These are phyloP conservation scores for Orthosia incerta DNA, from an alignment of 2,888 invertebrate species.

Conservation along the genomic window DNA sequence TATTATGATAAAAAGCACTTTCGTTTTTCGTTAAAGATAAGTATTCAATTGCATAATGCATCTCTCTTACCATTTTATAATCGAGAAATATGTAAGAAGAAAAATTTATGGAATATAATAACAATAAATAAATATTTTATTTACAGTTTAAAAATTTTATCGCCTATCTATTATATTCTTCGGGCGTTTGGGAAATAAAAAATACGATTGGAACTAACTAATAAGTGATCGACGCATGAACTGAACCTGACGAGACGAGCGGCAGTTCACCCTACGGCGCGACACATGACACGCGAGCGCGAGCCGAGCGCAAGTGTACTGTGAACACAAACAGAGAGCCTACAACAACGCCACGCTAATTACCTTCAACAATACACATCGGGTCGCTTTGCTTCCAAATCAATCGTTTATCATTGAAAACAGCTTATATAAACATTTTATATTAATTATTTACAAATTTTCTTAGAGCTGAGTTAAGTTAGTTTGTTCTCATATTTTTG, in stretches of 20 bases:
- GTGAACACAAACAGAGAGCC: constrained; percentile 61
- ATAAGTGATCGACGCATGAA: constrained; percentile 64
- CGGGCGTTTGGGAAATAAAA: constrained; percentile 80
- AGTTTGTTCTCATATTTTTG: constrained; percentile 76
- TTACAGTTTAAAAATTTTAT: constrained; percentile 88
- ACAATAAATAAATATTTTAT: constrained; percentile 91
- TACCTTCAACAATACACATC: constrained; percentile 65
- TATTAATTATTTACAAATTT: constrained; percentile 87
- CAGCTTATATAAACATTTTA: constrained; percentile 86
- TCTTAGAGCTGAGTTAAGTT: constrained; percentile 80
- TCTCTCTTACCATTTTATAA: constrained; percentile 88
- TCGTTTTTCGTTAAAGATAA: constrained; percentile 81
- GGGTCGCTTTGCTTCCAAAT: constrained; percentile 73
- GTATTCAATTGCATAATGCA: constrained; percentile 84
- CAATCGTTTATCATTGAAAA: constrained; percentile 79
- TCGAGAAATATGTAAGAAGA: constrained; percentile 89
- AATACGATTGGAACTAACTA: constrained; percentile 71
- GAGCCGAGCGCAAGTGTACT: constrained; percentile 36
- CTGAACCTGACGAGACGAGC: constrained; percentile 61
- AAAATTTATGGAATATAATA: constrained; percentile 89
- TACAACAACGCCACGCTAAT: constrained; percentile 62
- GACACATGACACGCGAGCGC: background rate
- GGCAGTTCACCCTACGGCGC: constrained; percentile 49
- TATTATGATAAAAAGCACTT: constrained; percentile 87
- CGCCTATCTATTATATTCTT: constrained; percentile 87